A percentile compares a stretch with the other conserved stretches of the same genome.
phyloP scores from a whole-genome alignment of 30 jellyfish, hydroid and myxozoan species.

The Turritopsis dohrnii region DNA sequence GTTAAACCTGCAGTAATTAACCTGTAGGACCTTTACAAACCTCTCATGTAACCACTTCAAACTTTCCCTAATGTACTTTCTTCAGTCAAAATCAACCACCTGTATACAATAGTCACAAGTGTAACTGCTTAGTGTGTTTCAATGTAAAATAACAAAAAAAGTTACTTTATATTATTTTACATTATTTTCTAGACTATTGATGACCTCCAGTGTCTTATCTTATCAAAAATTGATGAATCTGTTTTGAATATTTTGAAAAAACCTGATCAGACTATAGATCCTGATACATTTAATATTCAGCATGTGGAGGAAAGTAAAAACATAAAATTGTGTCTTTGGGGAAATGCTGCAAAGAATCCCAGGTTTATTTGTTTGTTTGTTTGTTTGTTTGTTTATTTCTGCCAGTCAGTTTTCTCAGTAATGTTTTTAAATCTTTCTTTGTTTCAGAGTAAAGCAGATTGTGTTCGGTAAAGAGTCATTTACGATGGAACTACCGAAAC shows the following conservation, averaged over 20 bases:
- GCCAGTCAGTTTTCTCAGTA: too few species aligned
- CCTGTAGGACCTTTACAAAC: too few species aligned
- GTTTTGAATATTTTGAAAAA: conserved; percentile 53
- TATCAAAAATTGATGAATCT: conserved; percentile 58
- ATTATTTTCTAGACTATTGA: conserved; percentile 42
- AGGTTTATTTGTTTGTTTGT: conserved; percentile 61
- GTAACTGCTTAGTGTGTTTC: not conserved
- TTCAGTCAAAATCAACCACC: too few species aligned
- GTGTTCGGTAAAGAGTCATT: conserved; percentile 63
- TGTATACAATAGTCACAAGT: too few species aligned
- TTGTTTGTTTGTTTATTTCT: too few species aligned
- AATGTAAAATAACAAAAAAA: not conserved
- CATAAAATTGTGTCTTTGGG: conserved; percentile 75
- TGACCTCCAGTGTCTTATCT: conserved; percentile 53
- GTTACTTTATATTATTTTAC: too few species aligned
- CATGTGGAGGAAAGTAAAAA: conserved; percentile 40
- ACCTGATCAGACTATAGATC: conserved; percentile 58
- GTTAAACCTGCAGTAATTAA: too few species aligned
- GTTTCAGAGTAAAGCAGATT: conserved; percentile 63
- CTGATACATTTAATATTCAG: conserved; percentile 59
- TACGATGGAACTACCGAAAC: conserved; percentile 78
- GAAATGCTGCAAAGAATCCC: conserved; percentile 89
- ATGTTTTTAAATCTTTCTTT: too few species aligned
- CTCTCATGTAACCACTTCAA: too few species aligned
- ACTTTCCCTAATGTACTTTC: too few species aligned